A percentile compares a stretch with the other conserved stretches of the same genome.
phyloP scores from a whole-genome alignment of 2,888 invertebrate species.

The Phengaris alcon region DNA sequence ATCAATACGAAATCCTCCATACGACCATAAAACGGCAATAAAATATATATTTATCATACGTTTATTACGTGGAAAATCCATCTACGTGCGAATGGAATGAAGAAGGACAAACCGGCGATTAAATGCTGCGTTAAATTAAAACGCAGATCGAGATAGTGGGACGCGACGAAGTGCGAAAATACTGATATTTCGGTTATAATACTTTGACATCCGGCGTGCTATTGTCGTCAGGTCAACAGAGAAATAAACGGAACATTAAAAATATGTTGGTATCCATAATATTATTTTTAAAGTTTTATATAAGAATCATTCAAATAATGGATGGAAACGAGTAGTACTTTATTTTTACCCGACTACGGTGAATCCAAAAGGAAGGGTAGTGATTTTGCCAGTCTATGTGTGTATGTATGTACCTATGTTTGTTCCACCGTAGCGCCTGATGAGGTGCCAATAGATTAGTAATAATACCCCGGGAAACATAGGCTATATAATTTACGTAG shows the following conservation, averaged over 20 bases:
- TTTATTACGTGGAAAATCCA: constrained; percentile 27
- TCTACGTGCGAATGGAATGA: constrained; percentile 5
- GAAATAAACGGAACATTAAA: neutral
- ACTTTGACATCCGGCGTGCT: neutral
- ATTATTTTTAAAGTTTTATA: neutral
- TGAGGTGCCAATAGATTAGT: too few species aligned
- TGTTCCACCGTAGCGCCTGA: too few species aligned
- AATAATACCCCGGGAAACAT: too few species aligned
- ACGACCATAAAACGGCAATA: constrained; percentile 28
- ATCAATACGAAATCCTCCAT: constrained; percentile 31
- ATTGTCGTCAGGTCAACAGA: neutral
- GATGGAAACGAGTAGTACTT: neutral
- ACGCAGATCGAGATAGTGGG: neutral
- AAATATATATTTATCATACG: constrained; percentile 30
- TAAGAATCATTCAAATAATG: neutral
- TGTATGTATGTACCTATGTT: too few species aligned
- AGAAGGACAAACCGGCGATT: constrained; percentile 10
- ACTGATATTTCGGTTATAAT: neutral
- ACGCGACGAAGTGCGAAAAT: neutral
- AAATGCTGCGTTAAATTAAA: constrained; percentile 41
- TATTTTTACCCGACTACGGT: too few species aligned
- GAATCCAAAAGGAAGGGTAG: too few species aligned
- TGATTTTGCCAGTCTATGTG: too few species aligned
- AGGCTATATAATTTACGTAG: too few species aligned
- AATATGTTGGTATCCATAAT: neutral